Base-by-base conservation (phyloP, 2,888 invertebrate genomes). In the Tinea trinotella region DNA sequence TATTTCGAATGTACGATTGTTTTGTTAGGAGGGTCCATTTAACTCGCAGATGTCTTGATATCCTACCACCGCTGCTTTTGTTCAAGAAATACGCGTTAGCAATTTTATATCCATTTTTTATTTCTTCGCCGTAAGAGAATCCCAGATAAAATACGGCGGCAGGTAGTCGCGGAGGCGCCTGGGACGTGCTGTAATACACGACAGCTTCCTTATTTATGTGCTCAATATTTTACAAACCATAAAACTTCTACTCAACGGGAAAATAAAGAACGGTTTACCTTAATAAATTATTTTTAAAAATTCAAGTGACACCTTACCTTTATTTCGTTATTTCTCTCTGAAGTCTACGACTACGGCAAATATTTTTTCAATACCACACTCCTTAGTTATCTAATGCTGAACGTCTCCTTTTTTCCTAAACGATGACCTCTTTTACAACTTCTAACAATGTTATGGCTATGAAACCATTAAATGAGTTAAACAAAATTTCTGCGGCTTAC, bases 191-290 rank as follows among this genome's bases (percentile, higher is more conserved):
- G 76, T 75, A 70, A 80, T 74, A 82, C 79, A 76, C 67, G 83
- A 81, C 81, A 78, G 74, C 70, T 64, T 65, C 69, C 67, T 83
- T 83, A 83, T 83, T 83, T 83, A 83, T 82, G 74, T 69, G 74
- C 76, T 71, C 80, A 80, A 83, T 82, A 83, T 83, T 82, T 83
- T 77, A 83, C 81, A 82, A 82, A 77, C 78, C 82, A 80, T 82
- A 82, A 83, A 82, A 82, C 77, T 81, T 78, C 68, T 67, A 53
- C 53, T 67, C 65, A 72, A 67, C 71, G 72, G 72, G 73, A 74
- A 79, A 81, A 78, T 75, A 76, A 74, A 70, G 69, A 77, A 76
- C 71, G 75, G 75, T 82, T 81, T 78, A 80, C 74, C 77, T 74
- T 79, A 78, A 79, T 77, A 79, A 71, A 74, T 79, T 71, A 71